Conservation (phyloP, 2,888 invertebrate genomes). For the Sthenelais limicola region DNA sequence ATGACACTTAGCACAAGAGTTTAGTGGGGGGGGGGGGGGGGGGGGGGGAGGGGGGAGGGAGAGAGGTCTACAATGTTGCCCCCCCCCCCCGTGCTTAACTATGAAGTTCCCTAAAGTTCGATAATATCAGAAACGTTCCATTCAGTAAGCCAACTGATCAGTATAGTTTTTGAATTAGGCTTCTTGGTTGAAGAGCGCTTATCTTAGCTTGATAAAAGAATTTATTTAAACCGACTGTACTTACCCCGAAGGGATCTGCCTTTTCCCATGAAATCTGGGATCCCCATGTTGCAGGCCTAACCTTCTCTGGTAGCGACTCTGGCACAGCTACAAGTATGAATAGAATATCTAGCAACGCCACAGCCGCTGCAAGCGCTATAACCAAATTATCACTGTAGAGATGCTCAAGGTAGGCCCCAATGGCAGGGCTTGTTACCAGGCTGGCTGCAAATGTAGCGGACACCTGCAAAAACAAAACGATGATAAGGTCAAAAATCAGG, state of each 20-base stretch:
- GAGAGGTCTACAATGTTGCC: too few relatives aligned
- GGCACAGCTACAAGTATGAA: conserved; percentile 98
- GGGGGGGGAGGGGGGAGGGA: too few relatives aligned
- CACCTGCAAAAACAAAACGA: conserved; percentile 74
- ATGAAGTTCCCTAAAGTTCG: too few relatives aligned
- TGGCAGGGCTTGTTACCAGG: conserved; percentile 97
- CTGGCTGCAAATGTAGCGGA: conserved; percentile 99
- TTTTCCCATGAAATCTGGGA: conserved; percentile 84
- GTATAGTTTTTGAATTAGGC: too few relatives aligned
- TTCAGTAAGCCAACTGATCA: too few relatives aligned
- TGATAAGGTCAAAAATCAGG: too few relatives aligned
- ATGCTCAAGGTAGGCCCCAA: conserved; percentile 82
- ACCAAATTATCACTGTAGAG: conserved; percentile 88
- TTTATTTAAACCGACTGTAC: conserved; percentile 53
- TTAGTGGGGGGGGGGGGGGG: too few relatives aligned
- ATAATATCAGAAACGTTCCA: too few relatives aligned
- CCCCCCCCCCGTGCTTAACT: too few relatives aligned
- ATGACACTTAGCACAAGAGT: too few relatives aligned
- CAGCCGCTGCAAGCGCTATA: conserved; percentile 93
- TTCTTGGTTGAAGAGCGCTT: too few relatives aligned
- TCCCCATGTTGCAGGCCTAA: conserved; percentile 77
- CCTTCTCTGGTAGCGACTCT: conserved; percentile 97
- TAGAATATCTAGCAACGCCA: conserved; percentile 96
- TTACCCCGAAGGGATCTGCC: conserved; percentile 95
- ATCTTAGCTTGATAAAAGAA: too few relatives aligned